Evolutionary conservation across 2,888 invertebrate species (phyloP).

Genomic region (Galerucella pusilla): DNA sequence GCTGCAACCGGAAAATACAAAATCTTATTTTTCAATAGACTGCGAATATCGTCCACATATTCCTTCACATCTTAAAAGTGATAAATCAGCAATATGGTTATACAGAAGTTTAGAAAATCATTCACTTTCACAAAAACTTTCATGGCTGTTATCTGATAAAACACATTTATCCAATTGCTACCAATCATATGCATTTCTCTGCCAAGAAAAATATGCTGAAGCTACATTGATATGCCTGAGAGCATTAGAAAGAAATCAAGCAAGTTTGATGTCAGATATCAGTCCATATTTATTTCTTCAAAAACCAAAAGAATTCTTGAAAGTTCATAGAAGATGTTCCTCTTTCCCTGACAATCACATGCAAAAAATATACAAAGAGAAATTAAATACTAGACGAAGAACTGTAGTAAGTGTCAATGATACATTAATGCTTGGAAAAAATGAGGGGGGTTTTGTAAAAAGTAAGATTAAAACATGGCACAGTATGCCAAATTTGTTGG

Average conservation of each 20-base stretch:
- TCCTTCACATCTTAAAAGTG: constrained; percentile 65
- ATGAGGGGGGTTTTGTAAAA: constrained; percentile 42
- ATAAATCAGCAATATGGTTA: constrained; percentile 69
- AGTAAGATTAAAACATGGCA: constrained; percentile 63
- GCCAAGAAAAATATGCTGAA: constrained; percentile 71
- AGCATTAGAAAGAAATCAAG: constrained; percentile 74
- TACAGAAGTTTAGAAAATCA: constrained; percentile 69
- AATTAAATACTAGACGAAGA: constrained; percentile 25
- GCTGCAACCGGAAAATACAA: constrained; percentile 70
- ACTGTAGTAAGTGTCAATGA: constrained; percentile 39
- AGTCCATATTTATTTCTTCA: constrained; percentile 67
- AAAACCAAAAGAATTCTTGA: constrained; percentile 61
- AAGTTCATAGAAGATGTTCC: constrained; percentile 68
- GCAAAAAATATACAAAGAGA: constrained; percentile 51
- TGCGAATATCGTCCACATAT: constrained; percentile 63
- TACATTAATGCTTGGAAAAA: constrained; percentile 21
- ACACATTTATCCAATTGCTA: constrained; percentile 72
- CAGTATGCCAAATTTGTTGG: constrained; percentile 63
- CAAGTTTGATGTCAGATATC: constrained; percentile 72
- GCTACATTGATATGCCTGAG: constrained; percentile 72
- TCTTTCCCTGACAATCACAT: constrained; percentile 67
- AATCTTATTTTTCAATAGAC: constrained; percentile 65
- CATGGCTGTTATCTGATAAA: constrained; percentile 72
- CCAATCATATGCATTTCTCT: constrained; percentile 70
- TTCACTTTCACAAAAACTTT: constrained; percentile 70